These are phyloP conservation scores for Liparis tanakae DNA, from an alignment of 2,797 vertebrate genomes.

Conservation along the genomic window DNA sequence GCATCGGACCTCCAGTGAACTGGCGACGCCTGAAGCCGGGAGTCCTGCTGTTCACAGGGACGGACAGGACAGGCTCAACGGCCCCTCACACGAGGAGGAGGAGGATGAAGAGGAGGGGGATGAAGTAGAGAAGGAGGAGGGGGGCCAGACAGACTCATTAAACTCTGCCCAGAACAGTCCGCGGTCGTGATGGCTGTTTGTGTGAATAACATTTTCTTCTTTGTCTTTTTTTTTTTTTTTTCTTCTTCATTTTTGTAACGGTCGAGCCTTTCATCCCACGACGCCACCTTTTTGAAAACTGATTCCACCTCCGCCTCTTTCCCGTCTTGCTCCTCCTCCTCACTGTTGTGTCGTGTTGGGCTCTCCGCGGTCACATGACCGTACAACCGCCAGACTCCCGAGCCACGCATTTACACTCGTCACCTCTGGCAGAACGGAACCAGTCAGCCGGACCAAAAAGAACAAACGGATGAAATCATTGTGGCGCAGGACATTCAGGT, in stretches of 20 bases:
- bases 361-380: conserved; percentile 18
- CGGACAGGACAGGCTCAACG: conserved; percentile 82
- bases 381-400: conserved; percentile 10
- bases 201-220: conserved; percentile 57
- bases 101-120: conserved; percentile 47
- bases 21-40: conserved; percentile 75
- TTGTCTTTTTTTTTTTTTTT: conserved; percentile 27
- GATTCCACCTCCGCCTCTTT: conserved; percentile 60
- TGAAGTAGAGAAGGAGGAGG: conserved; percentile 60
- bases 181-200: conserved; percentile 83
- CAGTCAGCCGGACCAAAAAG: conserved; percentile 54
- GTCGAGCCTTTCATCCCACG: conserved; percentile 74
- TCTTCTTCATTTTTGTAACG: conserved; percentile 79
- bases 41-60: conserved; percentile 72
- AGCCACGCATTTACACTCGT: not conserved
- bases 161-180: conserved; percentile 97
- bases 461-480: conserved; percentile 7
- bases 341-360: conserved; percentile 55
- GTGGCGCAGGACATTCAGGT: conserved; percentile 14
- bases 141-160: conserved; percentile 92
- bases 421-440: not conserved
- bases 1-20: conserved; percentile 88
- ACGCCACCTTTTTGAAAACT: conserved; percentile 61
- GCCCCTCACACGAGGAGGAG: conserved; percentile 73
- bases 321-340: conserved; percentile 38